These are phyloP conservation scores for Acleris literana DNA, from an alignment of 2,888 invertebrate genomes.

Conservation along the genomic window DNA sequence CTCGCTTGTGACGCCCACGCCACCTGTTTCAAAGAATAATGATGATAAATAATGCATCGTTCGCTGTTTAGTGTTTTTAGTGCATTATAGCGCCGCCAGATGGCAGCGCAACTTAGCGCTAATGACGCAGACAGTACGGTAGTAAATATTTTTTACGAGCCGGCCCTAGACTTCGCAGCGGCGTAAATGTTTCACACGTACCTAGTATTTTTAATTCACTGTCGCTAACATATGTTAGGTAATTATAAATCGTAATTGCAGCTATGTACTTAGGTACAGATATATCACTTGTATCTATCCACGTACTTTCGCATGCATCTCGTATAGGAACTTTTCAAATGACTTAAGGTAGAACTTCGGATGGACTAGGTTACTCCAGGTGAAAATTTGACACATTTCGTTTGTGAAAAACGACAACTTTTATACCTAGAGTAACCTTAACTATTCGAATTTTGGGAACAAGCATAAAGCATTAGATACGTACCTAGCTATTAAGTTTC, in stretches of 20 bases:
- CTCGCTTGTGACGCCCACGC: neutral
- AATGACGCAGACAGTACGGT: conserved; percentile 41
- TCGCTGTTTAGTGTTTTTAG: conserved; percentile 38
- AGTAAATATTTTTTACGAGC: conserved; percentile 79
- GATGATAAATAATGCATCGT: conserved; percentile 32
- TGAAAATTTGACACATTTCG: too few relatives aligned
- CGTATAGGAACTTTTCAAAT: too few relatives aligned
- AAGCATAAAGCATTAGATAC: too few relatives aligned
- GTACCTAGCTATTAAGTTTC: too few relatives aligned
- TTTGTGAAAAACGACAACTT: too few relatives aligned
- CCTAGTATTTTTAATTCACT: conserved; percentile 20
- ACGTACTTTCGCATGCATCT: too few relatives aligned
- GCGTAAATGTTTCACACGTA: conserved; percentile 37
- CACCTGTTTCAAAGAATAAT: conserved; percentile 8
- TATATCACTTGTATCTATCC: too few relatives aligned
- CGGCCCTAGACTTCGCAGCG: conserved; percentile 54
- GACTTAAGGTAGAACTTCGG: too few relatives aligned
- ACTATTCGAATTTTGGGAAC: too few relatives aligned
- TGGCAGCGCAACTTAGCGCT: conserved; percentile 39
- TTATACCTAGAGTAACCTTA: too few relatives aligned
- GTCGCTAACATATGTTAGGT: neutral
- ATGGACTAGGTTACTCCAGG: too few relatives aligned
- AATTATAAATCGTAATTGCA: neutral
- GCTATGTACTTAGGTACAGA: too few relatives aligned
- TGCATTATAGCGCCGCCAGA: conserved; percentile 41